These are phyloP conservation scores for Notarius lentiginosus DNA, from an alignment of 2,113 vertebrate genomes.

Conservation along the genomic window DNA sequence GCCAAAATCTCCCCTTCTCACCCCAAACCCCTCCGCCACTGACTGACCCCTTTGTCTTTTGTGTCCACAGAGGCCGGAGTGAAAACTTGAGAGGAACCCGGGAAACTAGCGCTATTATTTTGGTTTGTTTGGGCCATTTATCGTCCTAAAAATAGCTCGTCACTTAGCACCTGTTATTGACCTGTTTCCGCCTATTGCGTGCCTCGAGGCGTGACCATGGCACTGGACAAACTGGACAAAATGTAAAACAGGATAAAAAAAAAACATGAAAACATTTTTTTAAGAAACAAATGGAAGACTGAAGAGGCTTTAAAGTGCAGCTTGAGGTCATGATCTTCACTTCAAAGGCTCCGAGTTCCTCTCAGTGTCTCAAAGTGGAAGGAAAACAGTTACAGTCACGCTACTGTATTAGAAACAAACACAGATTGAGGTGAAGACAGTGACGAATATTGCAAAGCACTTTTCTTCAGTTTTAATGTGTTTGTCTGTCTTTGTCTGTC, in stretches of 20 bases:
- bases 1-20: neutral
- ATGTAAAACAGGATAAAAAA: conserved; percentile 55
- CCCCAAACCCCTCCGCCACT: neutral
- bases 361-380: conserved; percentile 22
- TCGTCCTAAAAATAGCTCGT: conserved; percentile 46
- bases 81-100: conserved; percentile 35
- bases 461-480: conserved; percentile 39
- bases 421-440: conserved; percentile 37
- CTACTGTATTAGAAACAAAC: conserved; percentile 38
- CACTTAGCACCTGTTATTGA: conserved; percentile 56
- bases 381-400: conserved; percentile 45
- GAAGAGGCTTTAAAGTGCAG: conserved; percentile 38
- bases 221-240: conserved; percentile 10
- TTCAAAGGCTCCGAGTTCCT: conserved; percentile 40
- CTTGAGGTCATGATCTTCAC: conserved; percentile 31
- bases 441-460: conserved; percentile 31
- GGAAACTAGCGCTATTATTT: conserved; percentile 49
- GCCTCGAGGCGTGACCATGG: conserved; percentile 42
- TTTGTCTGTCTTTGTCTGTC: conserved; percentile 38
- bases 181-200: conserved; percentile 56
- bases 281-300: conserved; percentile 35
- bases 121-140: conserved; percentile 52
- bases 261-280: conserved; percentile 43
- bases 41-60: conserved; percentile 37
- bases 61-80: conserved; percentile 5